Conservation (phyloP, 2,888 invertebrate genomes). For the Caenorhabditis japonica region DNA sequence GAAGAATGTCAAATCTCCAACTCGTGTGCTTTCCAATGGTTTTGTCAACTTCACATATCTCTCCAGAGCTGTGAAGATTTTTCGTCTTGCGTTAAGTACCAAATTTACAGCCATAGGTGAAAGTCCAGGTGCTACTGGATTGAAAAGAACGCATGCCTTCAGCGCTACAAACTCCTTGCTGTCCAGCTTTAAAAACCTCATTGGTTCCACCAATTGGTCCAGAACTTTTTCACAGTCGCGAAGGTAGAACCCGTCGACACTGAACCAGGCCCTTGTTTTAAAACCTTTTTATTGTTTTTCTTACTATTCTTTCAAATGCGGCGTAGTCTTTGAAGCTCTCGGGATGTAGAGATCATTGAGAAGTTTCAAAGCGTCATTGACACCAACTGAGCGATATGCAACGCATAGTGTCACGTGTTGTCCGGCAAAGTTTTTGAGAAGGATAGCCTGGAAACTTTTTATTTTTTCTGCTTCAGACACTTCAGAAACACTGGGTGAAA, state of each 20-base stretch:
- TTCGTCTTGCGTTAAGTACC: constrained; percentile 90
- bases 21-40: constrained; percentile 92
- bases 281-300: background rate
- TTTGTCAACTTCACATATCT: constrained; percentile 91
- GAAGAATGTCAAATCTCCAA: constrained; percentile 85
- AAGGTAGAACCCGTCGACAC: constrained; percentile 81
- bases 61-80: constrained; percentile 93
- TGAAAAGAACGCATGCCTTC: constrained; percentile 98
- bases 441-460: constrained; percentile 81
- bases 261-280: background rate
- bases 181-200: constrained; percentile 88
- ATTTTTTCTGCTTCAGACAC: too few species aligned
- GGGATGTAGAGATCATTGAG: constrained; percentile 75
- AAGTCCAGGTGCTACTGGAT: constrained; percentile 94
- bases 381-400: constrained; percentile 82
- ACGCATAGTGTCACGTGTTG: constrained; percentile 94
- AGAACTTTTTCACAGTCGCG: constrained; percentile 93
- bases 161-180: constrained; percentile 98
- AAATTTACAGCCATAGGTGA: constrained; percentile 83
- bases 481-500: too few species aligned
- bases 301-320: constrained; percentile 36
- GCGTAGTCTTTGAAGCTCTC: constrained; percentile 53
- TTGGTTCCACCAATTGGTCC: constrained; percentile 94
- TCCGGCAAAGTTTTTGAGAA: constrained; percentile 93
- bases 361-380: constrained; percentile 69